Evolutionary conservation across 2,113 vertebrate species (phyloP), one percentile per base, ranked within the genome.

Genomic region (Malurus alboscapulatus): DNA sequence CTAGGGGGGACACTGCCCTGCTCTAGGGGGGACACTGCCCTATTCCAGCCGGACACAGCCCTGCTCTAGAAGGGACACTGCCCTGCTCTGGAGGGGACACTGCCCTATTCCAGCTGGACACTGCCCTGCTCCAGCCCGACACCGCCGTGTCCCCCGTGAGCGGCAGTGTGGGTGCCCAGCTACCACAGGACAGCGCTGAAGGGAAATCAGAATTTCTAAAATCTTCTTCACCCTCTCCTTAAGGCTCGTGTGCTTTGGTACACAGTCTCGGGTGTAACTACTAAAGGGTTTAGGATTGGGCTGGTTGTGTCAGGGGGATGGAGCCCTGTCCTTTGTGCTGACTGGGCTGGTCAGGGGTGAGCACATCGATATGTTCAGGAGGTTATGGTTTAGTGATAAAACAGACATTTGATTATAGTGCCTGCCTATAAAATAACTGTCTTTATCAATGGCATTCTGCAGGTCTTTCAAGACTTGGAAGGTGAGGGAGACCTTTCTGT

Each of bases 301-400:
- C 10, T 45, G 3, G 9, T 34, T 47, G 2, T 0, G 0, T 14
- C 14, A 6, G 32, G 47, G 59, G 26, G 42, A 8, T 34, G 22
- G 45, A 71, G 59, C 32, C 27, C 44, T 14, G n/a, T 44, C 24
- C 27, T 30, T 45, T 32, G 21, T 79, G 50, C 53, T 4, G 5
- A 7, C 12, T 0, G 21, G 58, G 47, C 50, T 44, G 74, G 25
- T 14, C 26, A 10, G 42, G 5, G 20, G 72, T 27, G 26, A 53
- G 61, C 26, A 6, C 10, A 0, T 2, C 10, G 62, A 3, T 17
- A 2, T 0, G 12, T 10, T 32, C 53, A 50, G 25, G 36, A 84
- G 47, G 21, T 36, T 12, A 1, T 2, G 1, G 40, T 48, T 63
- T 36, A 36, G 63, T 22, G 12, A 22, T 73, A 32, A 72, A 78